These are phyloP conservation scores for Penaeus vannamei DNA, from an alignment of 1,140 invertebrate genomes.

Conservation along the genomic window DNA sequence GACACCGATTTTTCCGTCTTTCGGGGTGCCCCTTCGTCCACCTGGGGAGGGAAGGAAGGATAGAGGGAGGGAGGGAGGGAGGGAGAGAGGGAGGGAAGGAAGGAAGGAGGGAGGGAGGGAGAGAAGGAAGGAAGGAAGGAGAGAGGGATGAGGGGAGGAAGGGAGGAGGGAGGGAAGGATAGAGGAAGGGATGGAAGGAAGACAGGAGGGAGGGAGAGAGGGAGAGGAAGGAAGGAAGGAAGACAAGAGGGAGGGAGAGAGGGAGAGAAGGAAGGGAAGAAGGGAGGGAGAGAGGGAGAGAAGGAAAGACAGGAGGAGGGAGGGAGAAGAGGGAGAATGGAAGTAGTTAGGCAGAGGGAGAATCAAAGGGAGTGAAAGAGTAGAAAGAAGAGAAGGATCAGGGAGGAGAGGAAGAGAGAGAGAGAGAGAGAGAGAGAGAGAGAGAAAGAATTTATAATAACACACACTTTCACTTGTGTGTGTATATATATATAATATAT, in stretches of 20 bases:
- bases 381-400: not conserved
- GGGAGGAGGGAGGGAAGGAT: slow-evolving; percentile 3
- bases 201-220: not conserved
- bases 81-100: not conserved
- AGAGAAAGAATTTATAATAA: not conserved
- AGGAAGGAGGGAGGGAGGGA: not conserved
- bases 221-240: too few species aligned
- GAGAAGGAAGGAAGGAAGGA: slow-evolving; percentile 24
- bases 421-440: not conserved
- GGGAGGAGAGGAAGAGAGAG: not conserved
- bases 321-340: not conserved
- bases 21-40: too few species aligned
- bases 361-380: too few species aligned
- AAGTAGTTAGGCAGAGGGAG: not conserved
- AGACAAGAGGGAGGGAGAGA: not conserved
- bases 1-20: too few species aligned
- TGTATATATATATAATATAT: slow-evolving; percentile 1
- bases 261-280: slow-evolving; percentile 12
- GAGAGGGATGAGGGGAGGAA: slow-evolving; percentile 34
- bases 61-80: not conserved
- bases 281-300: not conserved
- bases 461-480: not conserved
- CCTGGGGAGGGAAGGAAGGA: not conserved
- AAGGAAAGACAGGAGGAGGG: not conserved
- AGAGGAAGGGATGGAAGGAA: too few species aligned